Percentiles rank a stretch among this genome's conserved stretches.
These are phyloP conservation scores for Glaucomys volans DNA, from an alignment of 2,113 vertebrate species.

Conservation along the genomic window DNA sequence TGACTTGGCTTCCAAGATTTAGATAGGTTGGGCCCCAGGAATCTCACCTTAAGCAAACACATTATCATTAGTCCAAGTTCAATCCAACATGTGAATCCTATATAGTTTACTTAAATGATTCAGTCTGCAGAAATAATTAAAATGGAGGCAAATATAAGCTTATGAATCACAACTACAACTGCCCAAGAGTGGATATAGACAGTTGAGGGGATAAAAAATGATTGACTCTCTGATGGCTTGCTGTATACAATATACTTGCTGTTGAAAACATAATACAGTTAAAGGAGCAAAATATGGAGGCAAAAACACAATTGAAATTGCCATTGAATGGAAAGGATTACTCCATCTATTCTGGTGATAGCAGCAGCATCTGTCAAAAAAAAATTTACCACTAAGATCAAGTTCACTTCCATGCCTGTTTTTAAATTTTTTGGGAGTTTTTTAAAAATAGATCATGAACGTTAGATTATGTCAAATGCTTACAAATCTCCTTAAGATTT, in stretches of 20 bases:
- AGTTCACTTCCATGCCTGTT: neutral
- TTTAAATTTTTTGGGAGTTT: neutral
- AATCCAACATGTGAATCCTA: conserved; percentile 85
- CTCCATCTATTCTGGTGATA: conserved; percentile 86
- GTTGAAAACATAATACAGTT: conserved; percentile 84
- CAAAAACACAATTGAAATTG: conserved; percentile 84
- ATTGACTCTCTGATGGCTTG: conserved; percentile 85
- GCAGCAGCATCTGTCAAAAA: conserved; percentile 87
- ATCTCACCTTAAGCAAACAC: conserved; percentile 85
- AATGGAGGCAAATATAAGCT: conserved; percentile 83
- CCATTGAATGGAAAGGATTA: conserved; percentile 86
- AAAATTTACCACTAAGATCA: neutral
- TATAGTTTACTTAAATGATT: conserved; percentile 85
- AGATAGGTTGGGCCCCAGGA: conserved; percentile 73
- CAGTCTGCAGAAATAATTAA: conserved; percentile 86
- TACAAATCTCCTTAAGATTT: neutral
- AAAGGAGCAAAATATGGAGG: conserved; percentile 87
- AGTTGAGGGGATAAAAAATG: conserved; percentile 86
- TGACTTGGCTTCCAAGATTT: conserved; percentile 84
- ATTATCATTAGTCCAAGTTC: conserved; percentile 83
- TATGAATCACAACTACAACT: conserved; percentile 86
- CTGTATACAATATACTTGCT: conserved; percentile 84
- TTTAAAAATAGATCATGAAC: neutral
- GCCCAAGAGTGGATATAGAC: conserved; percentile 84
- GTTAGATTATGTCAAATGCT: neutral